phyloP scores from a whole-genome alignment of 1,140 invertebrate species.

The Listronotus bonariensis region DNA sequence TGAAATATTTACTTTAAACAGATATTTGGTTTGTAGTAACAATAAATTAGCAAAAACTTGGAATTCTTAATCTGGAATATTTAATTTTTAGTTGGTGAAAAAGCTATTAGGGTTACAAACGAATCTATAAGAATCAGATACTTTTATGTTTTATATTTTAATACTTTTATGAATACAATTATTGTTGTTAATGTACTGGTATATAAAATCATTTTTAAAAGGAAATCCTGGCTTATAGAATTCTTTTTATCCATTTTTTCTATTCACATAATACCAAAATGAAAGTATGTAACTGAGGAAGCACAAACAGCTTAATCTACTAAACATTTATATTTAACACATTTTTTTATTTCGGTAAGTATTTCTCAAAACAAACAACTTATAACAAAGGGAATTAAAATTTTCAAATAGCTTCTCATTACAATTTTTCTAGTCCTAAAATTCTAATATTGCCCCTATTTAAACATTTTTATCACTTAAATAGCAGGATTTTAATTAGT shows the following conservation, averaged over 20 bases:
- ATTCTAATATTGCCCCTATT: constrained; percentile 49
- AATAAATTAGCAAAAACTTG: too few relatives aligned
- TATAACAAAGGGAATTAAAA: constrained; percentile 27
- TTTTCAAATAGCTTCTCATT: not conserved
- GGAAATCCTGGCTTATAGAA: not conserved
- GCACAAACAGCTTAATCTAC: constrained; percentile 47
- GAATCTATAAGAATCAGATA: too few relatives aligned
- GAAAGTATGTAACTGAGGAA: constrained; percentile 45
- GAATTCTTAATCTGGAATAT: too few relatives aligned
- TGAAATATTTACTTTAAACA: too few relatives aligned
- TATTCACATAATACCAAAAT: constrained; percentile 32
- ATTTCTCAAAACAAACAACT: constrained; percentile 33
- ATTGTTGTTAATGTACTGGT: too few relatives aligned
- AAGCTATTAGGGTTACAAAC: too few relatives aligned
- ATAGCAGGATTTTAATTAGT: constrained; percentile 5
- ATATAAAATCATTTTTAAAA: too few relatives aligned
- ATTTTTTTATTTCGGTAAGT: not conserved
- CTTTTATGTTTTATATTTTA: too few relatives aligned
- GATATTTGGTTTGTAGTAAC: too few relatives aligned
- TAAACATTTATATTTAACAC: constrained; percentile 34
- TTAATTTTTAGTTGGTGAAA: too few relatives aligned
- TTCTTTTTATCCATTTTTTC: constrained; percentile 4
- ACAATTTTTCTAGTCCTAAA: constrained; percentile 17
- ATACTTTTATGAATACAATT: too few relatives aligned
- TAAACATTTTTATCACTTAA: constrained; percentile 22